Base-by-base conservation (phyloP, 2,113 vertebrate genomes). In the Neoarius graeffei region DNA sequence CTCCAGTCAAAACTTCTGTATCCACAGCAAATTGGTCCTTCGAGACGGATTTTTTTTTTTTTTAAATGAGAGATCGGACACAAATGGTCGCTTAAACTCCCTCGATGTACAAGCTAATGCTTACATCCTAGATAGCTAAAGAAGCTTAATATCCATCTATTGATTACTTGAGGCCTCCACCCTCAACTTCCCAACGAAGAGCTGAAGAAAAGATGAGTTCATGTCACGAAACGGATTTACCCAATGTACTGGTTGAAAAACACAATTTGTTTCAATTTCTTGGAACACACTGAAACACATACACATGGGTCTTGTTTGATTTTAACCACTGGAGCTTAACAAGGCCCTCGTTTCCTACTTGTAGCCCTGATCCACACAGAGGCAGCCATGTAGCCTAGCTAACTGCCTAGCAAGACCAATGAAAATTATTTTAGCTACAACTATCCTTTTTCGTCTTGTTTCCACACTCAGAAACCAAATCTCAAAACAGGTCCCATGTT, bases 131-230 rank as follows among this genome's bases (percentile, higher is more conserved):
- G 71, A 56, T 48, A 35, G 60, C 62, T 85, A 84, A 35, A 80
- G 60, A 69, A 57, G 82, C 82, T 69, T 59, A 84, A 77, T 66
- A 66, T 85, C 73, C 83, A 69, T 80, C 82, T 73, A 85, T 59
- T 69, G 73, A 84, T 88, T 83, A 88, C 87, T 42, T 1, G 20
- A 88, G 87, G 87, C 87, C 87, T 88, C 87, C 87, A 84, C 82
- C 82, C 87, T 88, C 87, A 88, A 88, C 82, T 88, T 84, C 84
- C 86, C 81, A 79, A 20, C 52, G 30, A 54, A 25, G 48, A 88
- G 60, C 86, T 11, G 66, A n/a, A 56, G 71, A 83, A 69, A 81
- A 35, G 52, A 67, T 15, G 20, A 80, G 52, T 56, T 80, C 83
- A 64, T 79, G 83, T 80, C 82, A 88, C 62, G 87, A 60, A 84